Evolutionary conservation across 2,113 vertebrate genomes (phyloP).

Genomic region (Menidia beryllina): DNA sequence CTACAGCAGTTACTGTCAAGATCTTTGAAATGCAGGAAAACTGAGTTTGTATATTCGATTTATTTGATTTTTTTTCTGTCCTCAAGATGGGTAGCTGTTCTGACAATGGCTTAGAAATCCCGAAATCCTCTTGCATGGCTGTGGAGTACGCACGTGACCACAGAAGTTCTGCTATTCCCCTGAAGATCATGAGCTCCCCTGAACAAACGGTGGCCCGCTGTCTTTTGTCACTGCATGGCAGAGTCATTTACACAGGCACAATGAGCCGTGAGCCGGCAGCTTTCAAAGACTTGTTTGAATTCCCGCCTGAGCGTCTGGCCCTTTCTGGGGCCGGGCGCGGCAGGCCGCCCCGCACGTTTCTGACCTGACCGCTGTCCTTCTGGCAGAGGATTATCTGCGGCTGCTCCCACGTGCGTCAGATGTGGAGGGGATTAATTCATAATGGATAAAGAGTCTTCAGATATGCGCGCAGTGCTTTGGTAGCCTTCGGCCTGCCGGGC

Average conservation of each 20-base stretch:
- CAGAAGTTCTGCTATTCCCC: conserved; percentile 28
- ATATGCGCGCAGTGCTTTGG: conserved; percentile 21
- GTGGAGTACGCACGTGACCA: conserved; percentile 42
- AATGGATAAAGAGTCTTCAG: conserved; percentile 28
- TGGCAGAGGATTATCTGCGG: conserved; percentile 68
- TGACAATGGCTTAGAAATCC: conserved; percentile 66
- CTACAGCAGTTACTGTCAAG: no score
- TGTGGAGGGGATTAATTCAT: conserved; percentile 64
- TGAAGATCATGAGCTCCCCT: conserved; percentile 10
- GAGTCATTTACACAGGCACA: conserved; percentile 7
- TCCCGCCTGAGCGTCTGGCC: neutral
- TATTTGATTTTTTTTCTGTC: neutral
- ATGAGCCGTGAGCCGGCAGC: conserved; percentile 23
- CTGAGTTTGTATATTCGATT: neutral
- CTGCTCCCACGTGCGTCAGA: conserved; percentile 53
- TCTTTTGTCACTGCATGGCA: conserved; percentile 18
- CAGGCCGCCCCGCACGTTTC: conserved; percentile 57
- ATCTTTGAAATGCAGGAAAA: neutral
- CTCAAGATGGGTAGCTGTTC: conserved; percentile 49
- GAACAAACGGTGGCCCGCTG: conserved; percentile 21
- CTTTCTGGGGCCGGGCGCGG: conserved; percentile 4
- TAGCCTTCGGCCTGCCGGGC: conserved; percentile 5
- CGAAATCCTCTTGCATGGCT: conserved; percentile 68
- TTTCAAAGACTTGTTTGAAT: conserved; percentile 10
- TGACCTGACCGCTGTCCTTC: conserved; percentile 70